Evolutionary conservation across 2,113 vertebrate species (phyloP), one percentile per base, ranked within the genome.

Genomic region (Mustelus asterias): DNA sequence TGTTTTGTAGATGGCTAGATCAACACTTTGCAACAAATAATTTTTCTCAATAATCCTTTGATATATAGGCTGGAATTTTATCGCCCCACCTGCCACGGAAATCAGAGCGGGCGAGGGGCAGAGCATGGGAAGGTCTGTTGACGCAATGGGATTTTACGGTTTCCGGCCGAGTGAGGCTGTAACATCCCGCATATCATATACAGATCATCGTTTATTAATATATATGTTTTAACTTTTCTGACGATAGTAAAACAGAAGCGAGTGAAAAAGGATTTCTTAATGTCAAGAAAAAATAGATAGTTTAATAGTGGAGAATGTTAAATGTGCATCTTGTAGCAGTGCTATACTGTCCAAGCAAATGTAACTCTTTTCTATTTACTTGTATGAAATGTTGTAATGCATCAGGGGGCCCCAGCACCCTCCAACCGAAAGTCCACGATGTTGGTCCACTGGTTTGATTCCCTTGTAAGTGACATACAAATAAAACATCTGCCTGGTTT

Each of bases 351-450:
- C 29, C 24, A 10, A 95, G 2, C 94, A 72, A 54, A 95, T 95
- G 94, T 95, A 72, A 95, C 69, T 95, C 3, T 95, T 70, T 95
- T 95, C 69, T 95, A 72, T 95, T 94, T 94, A 58, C 65, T 94
- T 76, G 37, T 94, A 70, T 94, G 65, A 67, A 94, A 94, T 94
- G 29, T 94, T 65, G n/a, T 37, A 95, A 95, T 70, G 41, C 94
- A 54, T 76, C 94, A 95, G 94, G 69, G 94, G 69, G 94, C 48
- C 69, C 10, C 94, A 95, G 33, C 69, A 44, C 48, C 94, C 94
- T 95, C 67, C 94, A 95, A 16, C 67, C 29, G 94, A 95, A 26
- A 95, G 24, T 48, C 41, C 44, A 33, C 69, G 41, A 54, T 72
- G 41, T 41, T 95, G 94, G 67, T 48, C 94, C 26, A 13, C 29